Conservation (phyloP, 1,140 invertebrate genomes). For the Macrobrachium rosenbergii region DNA sequence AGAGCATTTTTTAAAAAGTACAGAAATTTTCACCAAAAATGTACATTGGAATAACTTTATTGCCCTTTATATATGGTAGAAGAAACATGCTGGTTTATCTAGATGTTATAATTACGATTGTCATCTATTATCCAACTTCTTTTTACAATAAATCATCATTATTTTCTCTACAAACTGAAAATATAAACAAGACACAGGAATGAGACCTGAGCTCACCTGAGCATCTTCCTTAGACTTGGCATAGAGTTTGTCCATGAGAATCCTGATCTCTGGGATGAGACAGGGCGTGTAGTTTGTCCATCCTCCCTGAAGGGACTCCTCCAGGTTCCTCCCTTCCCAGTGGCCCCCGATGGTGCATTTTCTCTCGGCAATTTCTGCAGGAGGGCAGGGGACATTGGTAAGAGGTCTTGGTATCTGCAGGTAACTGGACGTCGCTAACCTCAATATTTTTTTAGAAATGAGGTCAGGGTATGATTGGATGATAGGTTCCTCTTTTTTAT, state of each 20-base stretch:
- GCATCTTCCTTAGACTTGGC: slow-evolving; percentile 56
- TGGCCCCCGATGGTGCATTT: slow-evolving; percentile 22
- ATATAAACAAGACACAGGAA: neutral
- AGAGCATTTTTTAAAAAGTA: too few relatives aligned
- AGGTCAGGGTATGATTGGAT: too few relatives aligned
- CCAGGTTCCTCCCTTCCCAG: slow-evolving; percentile 37
- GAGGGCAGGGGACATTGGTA: neutral
- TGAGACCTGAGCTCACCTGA: slow-evolving; percentile 9
- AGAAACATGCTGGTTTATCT: too few relatives aligned
- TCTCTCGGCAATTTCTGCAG: slow-evolving; percentile 52
- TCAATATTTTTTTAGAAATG: too few relatives aligned
- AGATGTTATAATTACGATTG: too few relatives aligned
- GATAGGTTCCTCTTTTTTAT: too few relatives aligned
- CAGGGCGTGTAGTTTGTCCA: slow-evolving; percentile 58
- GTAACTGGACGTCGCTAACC: too few relatives aligned
- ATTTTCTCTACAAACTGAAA: slow-evolving; percentile 4
- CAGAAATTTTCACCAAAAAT: too few relatives aligned
- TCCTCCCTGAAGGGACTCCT: slow-evolving; percentile 36
- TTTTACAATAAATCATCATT: too few relatives aligned
- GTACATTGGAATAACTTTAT: too few relatives aligned
- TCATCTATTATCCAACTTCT: too few relatives aligned
- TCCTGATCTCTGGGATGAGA: slow-evolving; percentile 50
- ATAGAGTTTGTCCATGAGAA: slow-evolving; percentile 54
- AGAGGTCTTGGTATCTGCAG: neutral
- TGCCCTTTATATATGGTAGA: too few relatives aligned